Conservation (phyloP, 37 sponge, comb jelly and placozoan species). For the Halisarca cf. caerulea region DNA sequence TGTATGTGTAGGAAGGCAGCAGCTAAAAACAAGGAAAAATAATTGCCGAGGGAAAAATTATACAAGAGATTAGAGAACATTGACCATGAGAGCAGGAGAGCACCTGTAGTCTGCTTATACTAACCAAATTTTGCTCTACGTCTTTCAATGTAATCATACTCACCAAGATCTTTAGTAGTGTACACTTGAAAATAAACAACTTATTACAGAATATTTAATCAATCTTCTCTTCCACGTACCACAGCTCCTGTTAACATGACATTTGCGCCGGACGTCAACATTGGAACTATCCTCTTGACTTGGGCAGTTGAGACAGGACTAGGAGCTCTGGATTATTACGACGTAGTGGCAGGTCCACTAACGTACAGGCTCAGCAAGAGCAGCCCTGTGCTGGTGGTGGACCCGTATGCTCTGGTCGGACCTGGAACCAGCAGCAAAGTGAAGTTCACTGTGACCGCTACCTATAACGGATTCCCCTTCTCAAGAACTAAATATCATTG, state of each 20-base stretch:
- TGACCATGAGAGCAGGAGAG: too few species aligned
- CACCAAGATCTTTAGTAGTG: too few species aligned
- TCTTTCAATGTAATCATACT: too few species aligned
- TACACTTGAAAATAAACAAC: too few species aligned
- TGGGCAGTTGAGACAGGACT: conserved; percentile 3
- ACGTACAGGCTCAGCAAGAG: not conserved
- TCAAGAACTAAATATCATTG: not conserved
- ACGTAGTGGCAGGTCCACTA: not conserved
- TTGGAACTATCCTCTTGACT: not conserved
- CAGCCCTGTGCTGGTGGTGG: not conserved
- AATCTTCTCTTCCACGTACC: not conserved
- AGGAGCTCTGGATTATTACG: not conserved
- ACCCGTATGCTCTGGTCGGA: not conserved
- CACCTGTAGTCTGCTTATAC: too few species aligned
- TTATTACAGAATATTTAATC: too few species aligned
- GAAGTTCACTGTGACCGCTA: not conserved
- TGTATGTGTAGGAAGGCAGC: too few species aligned
- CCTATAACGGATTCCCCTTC: not conserved
- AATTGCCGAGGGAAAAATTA: too few species aligned
- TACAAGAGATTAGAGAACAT: too few species aligned
- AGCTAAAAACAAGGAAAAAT: too few species aligned
- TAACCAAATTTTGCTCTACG: too few species aligned
- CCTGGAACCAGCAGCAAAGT: not conserved
- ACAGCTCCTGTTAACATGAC: not conserved
- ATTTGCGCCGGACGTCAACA: not conserved